Evolutionary conservation across 2,888 invertebrate species (phyloP), one percentile per base, ranked within the genome.

Genomic region (Belgica antarctica): DNA sequence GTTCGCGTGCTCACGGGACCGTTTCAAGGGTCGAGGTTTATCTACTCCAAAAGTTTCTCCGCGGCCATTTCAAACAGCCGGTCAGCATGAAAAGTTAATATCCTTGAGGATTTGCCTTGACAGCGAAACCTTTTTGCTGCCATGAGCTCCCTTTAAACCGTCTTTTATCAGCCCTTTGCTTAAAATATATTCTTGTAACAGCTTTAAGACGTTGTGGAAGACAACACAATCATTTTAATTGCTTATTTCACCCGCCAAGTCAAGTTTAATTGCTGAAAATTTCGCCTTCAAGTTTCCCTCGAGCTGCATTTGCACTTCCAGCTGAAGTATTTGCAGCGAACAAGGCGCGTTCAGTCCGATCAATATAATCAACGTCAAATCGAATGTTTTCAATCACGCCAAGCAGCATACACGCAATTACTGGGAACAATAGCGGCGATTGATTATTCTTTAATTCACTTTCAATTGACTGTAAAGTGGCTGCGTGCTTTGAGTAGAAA

Each of bases 401-500:
- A 52, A 8, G 12, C 34, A 10, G 5, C 41, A 41, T 15, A 15
- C 41, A 41, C 41, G 41, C 41, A 12, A 41, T 41, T n/a, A 41
- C 41, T n/a, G n/a, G 2, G 4, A 41, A n/a, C 41, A 10, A n/a
- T 41, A n/a, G n/a, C n/a, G n/a, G 12, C 41, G 41, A 41, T 41
- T 52, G 52, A 22, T 2, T 4, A 22, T 8, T 12, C 7, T 17
- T 52, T 17, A 4, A 22, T 52, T 52, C 52, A 52, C 52, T 52
- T 52, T 52, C 52, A n/a, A 52, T 52, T 52, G 52, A 52, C 2
- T 52, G 52, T 2, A 8, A 52, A 52, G 12, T 52, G 12, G 52
- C 17, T 52, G 2, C 52, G 52, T 52, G 52, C 5, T 31, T 5
- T 31, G 34, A 31, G 12, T 31, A 12, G 34, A 31, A 31, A 12